Base-by-base conservation (phyloP, 2,888 invertebrate genomes). In the Germaria angustata region DNA sequence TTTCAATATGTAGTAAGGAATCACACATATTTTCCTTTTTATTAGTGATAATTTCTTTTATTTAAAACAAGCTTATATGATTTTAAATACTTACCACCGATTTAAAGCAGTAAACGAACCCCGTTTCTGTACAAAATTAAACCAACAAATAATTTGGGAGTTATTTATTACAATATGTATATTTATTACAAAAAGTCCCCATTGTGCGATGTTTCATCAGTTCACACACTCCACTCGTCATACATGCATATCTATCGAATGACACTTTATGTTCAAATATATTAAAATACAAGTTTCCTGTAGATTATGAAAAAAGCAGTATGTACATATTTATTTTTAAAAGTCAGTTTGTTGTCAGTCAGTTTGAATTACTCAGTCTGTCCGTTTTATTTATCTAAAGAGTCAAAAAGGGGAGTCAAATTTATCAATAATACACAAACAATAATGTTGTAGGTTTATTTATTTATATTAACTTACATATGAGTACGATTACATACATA, bases 271-370 rank as follows among this genome's bases (percentile, higher is more conserved):
- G 34, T 34, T 34, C 5, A 73, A 41, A 69, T 32, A 41, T 53
- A 53, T 55, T 39, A 59, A 57, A 22, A 39, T 46, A 28, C 57
- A 76, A 49, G 36, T 75, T 80, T 80, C 39, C 63, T 75, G 75
- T 65, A 49, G 68, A 53, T 39, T n/a, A n/a, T n/a, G n/a, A n/a
- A 68, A 53, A 51, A 28, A 28, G 34, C 6, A 24, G 13, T 28
- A 34, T n/a, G n/a, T n/a, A n/a, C n/a, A n/a, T n/a, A n/a, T n/a
- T 44, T 69, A 17, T 59, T 51, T 51, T 36, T 22, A 13, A 44
- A 55, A 28, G 7, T 59, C 46, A 15, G 11, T 49, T 59, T 39
- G 51, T 68, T 53, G 53, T 53, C 68, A 68, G 24, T 41, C 39
- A 17, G 39, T 51, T 2, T 22, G 15, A 36, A 24, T 24, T 36